Conservation (phyloP, 2,113 vertebrate genomes). For the Colinus virginianus region DNA sequence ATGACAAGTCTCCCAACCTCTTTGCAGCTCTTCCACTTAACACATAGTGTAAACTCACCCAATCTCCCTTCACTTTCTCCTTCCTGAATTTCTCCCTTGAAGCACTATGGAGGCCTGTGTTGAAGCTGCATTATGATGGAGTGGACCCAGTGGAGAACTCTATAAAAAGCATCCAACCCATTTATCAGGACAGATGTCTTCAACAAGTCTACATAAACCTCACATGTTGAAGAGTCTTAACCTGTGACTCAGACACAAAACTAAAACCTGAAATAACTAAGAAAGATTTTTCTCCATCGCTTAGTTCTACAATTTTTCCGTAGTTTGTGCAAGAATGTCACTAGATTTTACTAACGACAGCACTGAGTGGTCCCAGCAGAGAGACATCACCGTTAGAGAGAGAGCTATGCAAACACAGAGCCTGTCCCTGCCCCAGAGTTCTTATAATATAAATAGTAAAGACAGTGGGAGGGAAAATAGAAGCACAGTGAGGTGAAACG, state of each 20-base stretch:
- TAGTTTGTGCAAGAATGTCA: not conserved
- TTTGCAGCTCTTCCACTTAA: constrained; percentile 72
- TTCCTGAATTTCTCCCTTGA: constrained; percentile 39
- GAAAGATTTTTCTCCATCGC: not conserved
- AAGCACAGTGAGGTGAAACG: constrained; percentile 12
- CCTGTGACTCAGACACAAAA: constrained; percentile 30
- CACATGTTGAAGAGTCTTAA: not conserved
- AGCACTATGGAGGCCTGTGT: constrained; percentile 5
- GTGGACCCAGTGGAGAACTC: constrained; percentile 27
- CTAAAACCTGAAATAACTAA: not conserved
- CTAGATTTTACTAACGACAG: constrained; percentile 1
- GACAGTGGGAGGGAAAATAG: constrained; percentile 35
- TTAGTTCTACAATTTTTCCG: not conserved
- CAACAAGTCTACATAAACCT: constrained; percentile 49
- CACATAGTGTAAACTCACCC: constrained; percentile 53
- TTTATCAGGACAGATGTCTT: constrained; percentile 65
- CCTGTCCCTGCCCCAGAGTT: constrained; percentile 14
- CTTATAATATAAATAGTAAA: constrained; percentile 53
- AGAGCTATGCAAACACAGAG: constrained; percentile 39
- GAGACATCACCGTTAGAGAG: not conserved
- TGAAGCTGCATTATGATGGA: constrained; percentile 55
- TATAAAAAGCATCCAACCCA: constrained; percentile 59
- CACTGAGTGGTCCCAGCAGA: not conserved
- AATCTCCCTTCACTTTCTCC: constrained; percentile 67
- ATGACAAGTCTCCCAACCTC: constrained; percentile 76